These are phyloP conservation scores for Promerops cafer DNA, from an alignment of 2,113 vertebrate species.

Conservation along the genomic window DNA sequence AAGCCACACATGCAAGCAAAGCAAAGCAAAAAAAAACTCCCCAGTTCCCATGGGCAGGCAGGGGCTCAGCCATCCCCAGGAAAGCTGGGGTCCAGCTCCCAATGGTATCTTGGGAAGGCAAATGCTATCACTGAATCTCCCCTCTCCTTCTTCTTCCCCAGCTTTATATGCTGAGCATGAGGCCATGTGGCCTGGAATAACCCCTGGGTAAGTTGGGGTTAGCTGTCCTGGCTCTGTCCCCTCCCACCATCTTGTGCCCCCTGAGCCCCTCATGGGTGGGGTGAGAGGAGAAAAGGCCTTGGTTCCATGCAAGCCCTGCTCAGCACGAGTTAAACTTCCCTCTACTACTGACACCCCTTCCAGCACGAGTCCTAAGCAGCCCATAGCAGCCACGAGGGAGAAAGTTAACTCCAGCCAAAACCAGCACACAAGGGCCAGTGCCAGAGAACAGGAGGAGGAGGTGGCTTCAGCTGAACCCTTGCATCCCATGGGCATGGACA, in stretches of 20 bases:
- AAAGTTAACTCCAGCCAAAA: neutral
- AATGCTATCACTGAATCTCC: neutral
- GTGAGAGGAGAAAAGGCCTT: neutral
- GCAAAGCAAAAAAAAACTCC: neutral
- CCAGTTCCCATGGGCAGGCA: neutral
- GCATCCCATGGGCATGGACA: neutral
- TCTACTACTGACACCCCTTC: accelerated
- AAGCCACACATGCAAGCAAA: neutral
- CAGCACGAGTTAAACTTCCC: neutral
- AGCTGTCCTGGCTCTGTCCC: neutral
- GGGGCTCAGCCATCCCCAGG: neutral
- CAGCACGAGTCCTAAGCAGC: neutral
- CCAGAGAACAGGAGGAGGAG: neutral
- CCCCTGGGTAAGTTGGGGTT: neutral
- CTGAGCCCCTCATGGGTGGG: accelerated
- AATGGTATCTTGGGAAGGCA: neutral
- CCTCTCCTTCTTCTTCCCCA: neutral
- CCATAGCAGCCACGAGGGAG: accelerated
- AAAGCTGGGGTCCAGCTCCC: neutral
- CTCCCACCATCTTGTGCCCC: neutral
- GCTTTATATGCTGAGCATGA: neutral
- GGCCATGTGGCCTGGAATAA: neutral
- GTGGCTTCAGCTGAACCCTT: neutral
- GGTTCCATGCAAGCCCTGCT: neutral
- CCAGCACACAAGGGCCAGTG: neutral